A percentile compares a stretch with the other conserved stretches of the same genome.
These are phyloP conservation scores for Elachura formosa DNA, from an alignment of 2,113 vertebrate genomes.

Conservation along the genomic window DNA sequence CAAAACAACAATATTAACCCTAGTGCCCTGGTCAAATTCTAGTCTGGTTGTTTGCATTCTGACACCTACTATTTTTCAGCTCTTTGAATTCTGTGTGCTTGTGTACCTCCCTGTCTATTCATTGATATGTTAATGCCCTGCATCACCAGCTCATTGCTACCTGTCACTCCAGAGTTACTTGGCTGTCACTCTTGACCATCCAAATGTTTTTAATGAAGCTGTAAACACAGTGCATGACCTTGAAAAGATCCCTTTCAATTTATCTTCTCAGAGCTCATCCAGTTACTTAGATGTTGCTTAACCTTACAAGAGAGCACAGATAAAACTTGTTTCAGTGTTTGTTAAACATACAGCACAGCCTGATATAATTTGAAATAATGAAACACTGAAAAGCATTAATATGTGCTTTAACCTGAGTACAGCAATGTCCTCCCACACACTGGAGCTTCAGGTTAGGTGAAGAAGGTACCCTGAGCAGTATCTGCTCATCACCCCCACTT, in stretches of 20 bases:
- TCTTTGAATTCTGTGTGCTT: not conserved
- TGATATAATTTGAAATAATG: not conserved
- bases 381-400: not conserved
- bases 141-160: not conserved
- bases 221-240: not conserved
- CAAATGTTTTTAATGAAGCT: not conserved
- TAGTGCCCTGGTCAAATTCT: not conserved
- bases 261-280: not conserved
- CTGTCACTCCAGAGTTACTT: not conserved
- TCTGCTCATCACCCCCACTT: not conserved
- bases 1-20: not conserved
- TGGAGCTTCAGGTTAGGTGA: not conserved
- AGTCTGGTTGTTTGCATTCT: not conserved
- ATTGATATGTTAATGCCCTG: not conserved
- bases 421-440: not conserved
- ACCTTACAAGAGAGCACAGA: not conserved
- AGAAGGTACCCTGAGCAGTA: not conserved
- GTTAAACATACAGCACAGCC: not conserved
- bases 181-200: not conserved
- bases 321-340: not conserved
- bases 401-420: not conserved
- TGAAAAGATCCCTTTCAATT: not conserved
- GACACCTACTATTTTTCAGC: not conserved
- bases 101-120: not conserved
- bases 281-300: not conserved